Evolutionary conservation across 2,113 vertebrate genomes (phyloP), one percentile per base, ranked within the genome.

Genomic region (Cynoglossus semilaevis): DNA sequence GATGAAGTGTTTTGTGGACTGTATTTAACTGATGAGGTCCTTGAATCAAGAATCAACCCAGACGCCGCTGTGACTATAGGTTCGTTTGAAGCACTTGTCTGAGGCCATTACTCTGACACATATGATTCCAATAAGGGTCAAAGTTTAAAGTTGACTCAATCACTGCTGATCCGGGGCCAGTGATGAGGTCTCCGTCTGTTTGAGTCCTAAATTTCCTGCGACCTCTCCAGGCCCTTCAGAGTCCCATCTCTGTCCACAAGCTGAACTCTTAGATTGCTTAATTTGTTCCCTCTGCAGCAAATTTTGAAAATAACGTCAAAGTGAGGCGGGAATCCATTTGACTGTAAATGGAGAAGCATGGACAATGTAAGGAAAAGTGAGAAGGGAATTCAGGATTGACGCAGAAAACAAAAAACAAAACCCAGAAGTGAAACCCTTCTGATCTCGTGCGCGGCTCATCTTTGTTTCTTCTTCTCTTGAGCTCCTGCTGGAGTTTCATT

Each of bases 401-500:
- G 55, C 2, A 11, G 13, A 58, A 69, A 67, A 56, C 59, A 63
- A 70, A 63, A 40, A 11, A 52, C 7, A 12, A 18, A 60, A 38
- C 34, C 40, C 13, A 58, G 53, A 71, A 73, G 69, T 0, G 36
- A 36, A n/a, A 51, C 0, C 10, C 60, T 22, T 81, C 49, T 78
- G 70, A 79, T 62, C 54, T 70, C 18, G 64, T 18, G 44, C 36
- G 37, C 58, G 67, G 53, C 47, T 74, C 41, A 60, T 51, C 54
- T 42, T 38, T 17, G 48, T 56, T 37, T 74, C 59, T 66, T 48
- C 35, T 68, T 70, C 51, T 63, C 56, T 50, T 63, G 70, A 80
- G 66, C 77, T 63, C 61, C 54, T 18, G 8, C 47, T 38, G 54
- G 63, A 74, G 61, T 87, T 86, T 89, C 67, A 89, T 84, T 78